These are phyloP conservation scores for Sebastes steindachneri DNA, from an alignment of 2,797 vertebrate species.

Conservation along the genomic window DNA sequence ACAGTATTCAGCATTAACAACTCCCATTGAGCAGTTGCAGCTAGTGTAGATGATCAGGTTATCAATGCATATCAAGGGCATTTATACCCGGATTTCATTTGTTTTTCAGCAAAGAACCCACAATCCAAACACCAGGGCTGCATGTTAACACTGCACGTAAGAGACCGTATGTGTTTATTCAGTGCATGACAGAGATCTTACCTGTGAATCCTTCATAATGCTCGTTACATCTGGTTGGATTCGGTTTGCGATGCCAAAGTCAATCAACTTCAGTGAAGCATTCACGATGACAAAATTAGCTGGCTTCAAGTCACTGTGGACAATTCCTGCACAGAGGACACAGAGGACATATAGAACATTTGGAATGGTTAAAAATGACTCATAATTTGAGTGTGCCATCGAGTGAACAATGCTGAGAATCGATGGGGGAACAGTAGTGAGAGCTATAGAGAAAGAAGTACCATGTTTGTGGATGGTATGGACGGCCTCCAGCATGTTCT, in stretches of 20 bases:
- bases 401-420: background rate
- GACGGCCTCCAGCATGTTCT: conserved; percentile 98
- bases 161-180: background rate
- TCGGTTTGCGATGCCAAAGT: conserved; percentile 97
- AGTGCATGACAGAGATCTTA: conserved; percentile 49
- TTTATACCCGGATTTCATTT: background rate
- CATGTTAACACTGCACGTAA: background rate
- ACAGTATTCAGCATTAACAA: background rate
- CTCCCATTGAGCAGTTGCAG: background rate
- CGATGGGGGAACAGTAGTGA: background rate
- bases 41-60: background rate
- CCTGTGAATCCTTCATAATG: conserved; percentile 97
- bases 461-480: conserved; percentile 96
- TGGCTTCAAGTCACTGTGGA: conserved; percentile 98
- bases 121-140: background rate
- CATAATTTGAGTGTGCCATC: no score
- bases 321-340: conserved; percentile 84
- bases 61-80: background rate
- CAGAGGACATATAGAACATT: background rate
- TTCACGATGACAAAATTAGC: conserved; percentile 98
- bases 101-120: background rate
- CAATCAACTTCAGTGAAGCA: conserved; percentile 95
- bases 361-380: background rate
- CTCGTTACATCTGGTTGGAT: conserved; percentile 98
- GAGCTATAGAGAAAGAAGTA: conserved; percentile 45